Evolutionary conservation across 2,113 vertebrate species (phyloP), one percentile per base, ranked within the genome.

Genomic region (Dasyurus viverrinus): DNA sequence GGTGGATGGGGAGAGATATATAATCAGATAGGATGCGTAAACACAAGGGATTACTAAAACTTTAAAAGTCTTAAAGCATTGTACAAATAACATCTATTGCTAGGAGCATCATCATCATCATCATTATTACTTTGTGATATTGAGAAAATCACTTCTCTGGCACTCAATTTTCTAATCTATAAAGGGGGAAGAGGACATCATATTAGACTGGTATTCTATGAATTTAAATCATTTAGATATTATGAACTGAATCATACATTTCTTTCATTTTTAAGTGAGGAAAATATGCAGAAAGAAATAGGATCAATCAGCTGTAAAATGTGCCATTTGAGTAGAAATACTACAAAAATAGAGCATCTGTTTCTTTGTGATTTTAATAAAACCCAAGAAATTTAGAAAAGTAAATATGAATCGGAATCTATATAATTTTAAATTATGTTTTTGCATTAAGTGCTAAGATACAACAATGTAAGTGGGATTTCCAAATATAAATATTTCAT

Each of bases 401-500:
- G 30, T 36, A 84, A 53, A 36, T 54, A 92, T 50, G 23, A 91
- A 36, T 36, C 91, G 52, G 54, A 2, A 60, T 8, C 16, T 84
- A 36, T 76, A 84, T 84, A 30, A 42, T 94, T 84, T 53, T 48
- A 10, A 90, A 96, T 42, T n/a, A 84, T 84, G 1, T 2, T 84
- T 84, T 84, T 42, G 89, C 9, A 27, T 55, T 46, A 93, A 94
- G 54, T 94, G 42, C 91, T 91, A 52, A 95, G 3, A 53, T 94
- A 14, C 36, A 27, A 30, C 42, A 52, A 94, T 93, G 14, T 90
- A 16, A 16, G 16, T 84, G 8, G 22, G 50, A 92, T 93, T 92
- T 94, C 89, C 76, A 94, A 95, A 93, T 12, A 48, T 68, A 95
- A 94, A 52, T 92, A 57, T 53, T 50, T 26, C 54, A 92, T 93